Percentiles rank a stretch among this genome's conserved stretches.
Evolutionary conservation across 2,888 invertebrate genomes (phyloP).

Genomic region (Ophion ventricosus): DNA sequence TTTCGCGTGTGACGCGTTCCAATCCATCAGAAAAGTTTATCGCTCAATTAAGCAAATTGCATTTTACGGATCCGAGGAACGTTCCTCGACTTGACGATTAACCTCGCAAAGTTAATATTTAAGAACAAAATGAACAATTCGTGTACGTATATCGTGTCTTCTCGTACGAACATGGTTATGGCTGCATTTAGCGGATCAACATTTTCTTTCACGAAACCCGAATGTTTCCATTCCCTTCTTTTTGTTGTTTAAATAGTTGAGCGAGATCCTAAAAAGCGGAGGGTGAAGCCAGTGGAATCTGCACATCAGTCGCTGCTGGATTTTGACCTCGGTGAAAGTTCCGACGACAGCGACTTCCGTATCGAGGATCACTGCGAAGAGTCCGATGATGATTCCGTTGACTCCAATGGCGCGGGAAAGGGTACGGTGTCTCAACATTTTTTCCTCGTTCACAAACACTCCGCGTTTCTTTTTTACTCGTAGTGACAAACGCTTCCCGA

Average conservation of each 20-base stretch:
- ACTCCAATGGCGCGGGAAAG: slow-evolving; percentile 88
- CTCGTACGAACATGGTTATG: background rate
- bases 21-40: background rate
- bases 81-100: background rate
- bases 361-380: slow-evolving; percentile 93
- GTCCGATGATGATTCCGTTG: slow-evolving; percentile 91
- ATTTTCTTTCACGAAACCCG: background rate
- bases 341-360: slow-evolving; percentile 97
- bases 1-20: slow-evolving; percentile 35
- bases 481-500: no score
- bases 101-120: background rate
- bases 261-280: slow-evolving; percentile 91
- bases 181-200: background rate
- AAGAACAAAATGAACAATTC: slow-evolving; percentile 52
- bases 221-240: background rate
- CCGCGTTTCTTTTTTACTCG: no score
- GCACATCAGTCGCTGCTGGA: slow-evolving; percentile 89
- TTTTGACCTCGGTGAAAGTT: slow-evolving; percentile 95
- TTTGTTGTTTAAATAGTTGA: slow-evolving; percentile 83
- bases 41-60: background rate
- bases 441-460: background rate
- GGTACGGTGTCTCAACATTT: slow-evolving; percentile 79
- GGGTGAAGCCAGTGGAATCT: slow-evolving; percentile 91
- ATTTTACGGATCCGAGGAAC: background rate
- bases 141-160: slow-evolving; percentile 47